Base-by-base conservation (phyloP, 2,113 vertebrate species). In the Syngnathus scovelli region DNA sequence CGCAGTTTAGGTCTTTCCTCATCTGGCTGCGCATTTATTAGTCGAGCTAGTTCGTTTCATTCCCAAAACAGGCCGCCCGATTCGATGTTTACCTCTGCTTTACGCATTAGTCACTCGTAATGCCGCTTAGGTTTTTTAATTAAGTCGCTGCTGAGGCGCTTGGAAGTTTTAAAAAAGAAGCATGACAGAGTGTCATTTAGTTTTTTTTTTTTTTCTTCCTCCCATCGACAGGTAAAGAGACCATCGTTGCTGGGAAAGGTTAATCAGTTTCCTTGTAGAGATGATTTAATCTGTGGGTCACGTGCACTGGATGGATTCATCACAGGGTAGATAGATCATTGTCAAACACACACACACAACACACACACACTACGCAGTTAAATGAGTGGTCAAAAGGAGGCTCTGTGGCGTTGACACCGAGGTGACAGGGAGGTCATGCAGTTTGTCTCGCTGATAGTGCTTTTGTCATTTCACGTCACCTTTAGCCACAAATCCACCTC, bases 161-260 rank as follows among this genome's bases (percentile, higher is more conserved):
- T 15, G 78, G 69, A 74, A 7, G 27, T 19, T 56, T 78, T 69
- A 66, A 77, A 73, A 43, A 75, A 77, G 65, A 81, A 60, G 64
- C 73, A 71, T 60, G 68, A 79, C 71, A 69, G 74, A 64, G 54
- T 74, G 55, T 74, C 66, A 64, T 55, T 75, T 70, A 66, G 46
- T 71, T 70, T 66, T 64, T 15, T 18, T 69, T 56, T 71, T 71
- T 16, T 67, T 75, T 70, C 68, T 67, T 49, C 76, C 78, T 85
- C 54, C 27, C 70, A 85, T 70, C 85, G 87, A 89, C 86, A 86
- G 82, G 85, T 89, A 85, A 87, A 70, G 37, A 15, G 65, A 64
- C 72, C 73, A 58, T 79, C 77, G 79, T 66, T 64, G 66, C 77
- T 67, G 70, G 56, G 69, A 75, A 78, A 62, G 64, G 61, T 78